Conservation (phyloP, 2,797 vertebrate genomes). For the Trachops cirrhosus region DNA sequence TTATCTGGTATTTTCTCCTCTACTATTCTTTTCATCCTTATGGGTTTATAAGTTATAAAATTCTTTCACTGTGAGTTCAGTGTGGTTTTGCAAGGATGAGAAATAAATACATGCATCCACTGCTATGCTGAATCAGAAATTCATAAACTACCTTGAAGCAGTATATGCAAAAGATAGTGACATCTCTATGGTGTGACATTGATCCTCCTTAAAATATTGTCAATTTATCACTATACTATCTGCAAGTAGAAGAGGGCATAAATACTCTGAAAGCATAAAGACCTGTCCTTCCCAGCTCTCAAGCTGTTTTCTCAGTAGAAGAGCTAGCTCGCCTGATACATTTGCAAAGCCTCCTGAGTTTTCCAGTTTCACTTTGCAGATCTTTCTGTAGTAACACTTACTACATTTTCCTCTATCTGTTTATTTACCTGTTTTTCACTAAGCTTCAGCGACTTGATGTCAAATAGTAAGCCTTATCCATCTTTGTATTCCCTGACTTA, state of each 20-base stretch:
- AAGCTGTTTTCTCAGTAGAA: conserved; percentile 23
- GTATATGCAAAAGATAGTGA: background rate
- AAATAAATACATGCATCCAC: background rate
- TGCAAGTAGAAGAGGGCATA: background rate
- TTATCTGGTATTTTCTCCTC: background rate
- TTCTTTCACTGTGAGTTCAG: background rate
- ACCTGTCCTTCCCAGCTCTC: background rate
- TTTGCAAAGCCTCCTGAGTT: conserved; percentile 15
- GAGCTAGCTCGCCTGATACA: background rate
- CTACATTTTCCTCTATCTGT: background rate
- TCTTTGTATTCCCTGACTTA: background rate
- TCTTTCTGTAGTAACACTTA: background rate
- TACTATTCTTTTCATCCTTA: background rate
- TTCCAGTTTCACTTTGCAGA: background rate
- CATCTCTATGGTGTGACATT: background rate
- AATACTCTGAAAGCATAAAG: background rate
- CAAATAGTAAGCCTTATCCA: background rate
- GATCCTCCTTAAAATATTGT: conserved; percentile 18
- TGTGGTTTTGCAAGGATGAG: background rate
- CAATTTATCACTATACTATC: background rate
- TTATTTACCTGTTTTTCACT: conserved; percentile 2
- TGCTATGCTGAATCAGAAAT: background rate
- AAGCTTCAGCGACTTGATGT: background rate
- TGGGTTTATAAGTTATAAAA: background rate
- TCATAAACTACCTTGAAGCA: conserved; percentile 20